Percentiles rank a stretch among this genome's conserved stretches.
Evolutionary conservation across 1,140 invertebrate genomes (phyloP).

Genomic region (Telenomus remus): DNA sequence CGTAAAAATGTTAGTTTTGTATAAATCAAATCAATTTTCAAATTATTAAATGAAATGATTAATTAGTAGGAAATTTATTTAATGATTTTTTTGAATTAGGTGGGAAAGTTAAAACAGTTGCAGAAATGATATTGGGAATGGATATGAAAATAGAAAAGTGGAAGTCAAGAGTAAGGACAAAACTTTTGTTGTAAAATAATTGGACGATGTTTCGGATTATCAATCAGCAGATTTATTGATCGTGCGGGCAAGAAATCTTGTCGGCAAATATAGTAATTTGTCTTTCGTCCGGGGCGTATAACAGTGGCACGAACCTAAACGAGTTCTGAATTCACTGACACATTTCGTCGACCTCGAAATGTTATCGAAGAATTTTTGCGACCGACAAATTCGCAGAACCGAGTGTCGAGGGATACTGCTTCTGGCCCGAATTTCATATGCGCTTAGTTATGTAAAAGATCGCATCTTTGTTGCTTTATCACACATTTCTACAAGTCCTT

Average conservation of each 20-base stretch:
- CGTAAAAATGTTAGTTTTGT: no score
- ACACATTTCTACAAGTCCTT: not conserved
- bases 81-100: no score
- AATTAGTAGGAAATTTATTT: no score
- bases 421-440: constrained; percentile 8
- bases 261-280: constrained; percentile 43
- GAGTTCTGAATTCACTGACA: constrained; percentile 52
- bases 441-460: constrained; percentile 29
- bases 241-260: constrained; percentile 35
- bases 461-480: constrained; percentile 2
- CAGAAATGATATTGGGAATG: no score
- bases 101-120: no score
- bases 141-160: constrained; percentile 2
- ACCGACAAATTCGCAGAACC: constrained; percentile 41
- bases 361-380: constrained; percentile 40
- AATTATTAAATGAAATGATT: no score
- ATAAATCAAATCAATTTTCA: no score
- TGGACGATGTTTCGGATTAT: constrained; percentile 10
- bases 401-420: constrained; percentile 18
- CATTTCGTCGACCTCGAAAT: constrained; percentile 41
- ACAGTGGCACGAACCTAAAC: constrained; percentile 31
- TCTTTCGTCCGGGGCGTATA: constrained; percentile 40
- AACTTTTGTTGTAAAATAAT: constrained; percentile 1
- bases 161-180: no score
- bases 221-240: constrained; percentile 34